Conservation (phyloP, 2,113 vertebrate genomes). For the Loxodonta africana region DNA sequence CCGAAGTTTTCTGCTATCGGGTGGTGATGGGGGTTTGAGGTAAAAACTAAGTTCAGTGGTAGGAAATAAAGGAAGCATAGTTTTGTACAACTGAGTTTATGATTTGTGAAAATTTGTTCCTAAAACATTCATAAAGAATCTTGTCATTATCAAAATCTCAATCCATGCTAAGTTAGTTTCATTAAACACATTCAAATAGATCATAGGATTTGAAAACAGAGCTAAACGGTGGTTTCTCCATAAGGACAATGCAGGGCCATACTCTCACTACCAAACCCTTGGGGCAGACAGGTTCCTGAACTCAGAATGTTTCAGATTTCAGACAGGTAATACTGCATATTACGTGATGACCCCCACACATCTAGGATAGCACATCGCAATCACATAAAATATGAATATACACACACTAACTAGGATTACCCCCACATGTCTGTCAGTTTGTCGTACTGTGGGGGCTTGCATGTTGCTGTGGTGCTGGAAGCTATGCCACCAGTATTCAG, state of each 20-base stretch:
- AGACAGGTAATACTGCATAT: not conserved
- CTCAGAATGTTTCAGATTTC: conserved; percentile 7
- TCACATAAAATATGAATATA: not conserved
- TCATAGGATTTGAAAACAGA: conserved; percentile 20
- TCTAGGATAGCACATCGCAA: not conserved
- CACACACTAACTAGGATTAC: not conserved
- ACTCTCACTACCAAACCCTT: not conserved
- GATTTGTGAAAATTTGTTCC: not conserved
- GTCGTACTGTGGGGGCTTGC: no score
- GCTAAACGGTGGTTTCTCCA: not conserved
- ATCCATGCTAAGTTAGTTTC: conserved; percentile 35
- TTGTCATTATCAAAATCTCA: conserved; percentile 35
- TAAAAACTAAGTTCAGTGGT: not conserved
- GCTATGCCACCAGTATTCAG: no score
- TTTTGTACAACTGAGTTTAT: conserved; percentile 11
- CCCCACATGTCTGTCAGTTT: no score
- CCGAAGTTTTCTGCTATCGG: not conserved
- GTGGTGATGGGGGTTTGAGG: not conserved
- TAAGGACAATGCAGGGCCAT: not conserved
- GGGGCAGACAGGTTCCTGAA: not conserved
- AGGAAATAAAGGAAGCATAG: not conserved
- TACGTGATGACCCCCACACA: not conserved
- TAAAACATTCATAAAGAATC: conserved; percentile 7
- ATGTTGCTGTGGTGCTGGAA: no score
- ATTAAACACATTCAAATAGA: conserved; percentile 2